These are phyloP conservation scores for Branchellion lobata DNA, from an alignment of 2,888 invertebrate species.

Conservation along the genomic window DNA sequence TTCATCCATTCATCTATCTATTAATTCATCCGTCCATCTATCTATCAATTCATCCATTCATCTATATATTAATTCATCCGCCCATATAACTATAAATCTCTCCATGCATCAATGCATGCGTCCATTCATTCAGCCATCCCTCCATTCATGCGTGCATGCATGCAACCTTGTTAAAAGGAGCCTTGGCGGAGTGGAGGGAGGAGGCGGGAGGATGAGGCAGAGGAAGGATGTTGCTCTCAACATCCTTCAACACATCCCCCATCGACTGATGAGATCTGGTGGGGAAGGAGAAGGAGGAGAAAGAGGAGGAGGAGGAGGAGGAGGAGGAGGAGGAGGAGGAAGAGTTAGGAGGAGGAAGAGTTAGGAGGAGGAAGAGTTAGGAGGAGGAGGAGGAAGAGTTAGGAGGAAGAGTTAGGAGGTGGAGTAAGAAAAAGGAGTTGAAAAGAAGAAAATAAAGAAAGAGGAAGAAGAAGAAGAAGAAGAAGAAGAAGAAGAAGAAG, in stretches of 20 bases:
- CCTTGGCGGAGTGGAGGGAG: slow-evolving; percentile 86
- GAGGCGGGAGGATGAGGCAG: slow-evolving; percentile 68
- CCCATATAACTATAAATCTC: neutral
- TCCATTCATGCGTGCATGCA: too few relatives aligned
- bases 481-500: neutral
- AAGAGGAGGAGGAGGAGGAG: neutral
- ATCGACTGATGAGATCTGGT: slow-evolving; percentile 88
- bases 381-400: neutral
- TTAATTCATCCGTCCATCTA: too few relatives aligned
- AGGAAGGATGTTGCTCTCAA: slow-evolving; percentile 61
- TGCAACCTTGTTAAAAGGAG: slow-evolving; percentile 63
- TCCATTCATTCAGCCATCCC: neutral
- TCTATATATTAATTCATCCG: neutral
- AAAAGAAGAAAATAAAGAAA: slow-evolving; percentile 70
- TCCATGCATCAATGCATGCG: neutral
- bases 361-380: neutral
- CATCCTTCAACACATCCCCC: slow-evolving; percentile 87
- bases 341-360: neutral
- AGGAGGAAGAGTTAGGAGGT: neutral
- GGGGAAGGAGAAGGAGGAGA: slow-evolving; percentile 60
- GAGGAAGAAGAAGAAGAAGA: slow-evolving; percentile 69
- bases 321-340: neutral
- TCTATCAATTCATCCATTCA: neutral
- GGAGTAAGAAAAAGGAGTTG: neutral
- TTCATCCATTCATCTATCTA: too few relatives aligned